Evolutionary conservation across 92 coral and sea anemone genomes (phyloP).

Genomic region (Palythoa grandis): DNA sequence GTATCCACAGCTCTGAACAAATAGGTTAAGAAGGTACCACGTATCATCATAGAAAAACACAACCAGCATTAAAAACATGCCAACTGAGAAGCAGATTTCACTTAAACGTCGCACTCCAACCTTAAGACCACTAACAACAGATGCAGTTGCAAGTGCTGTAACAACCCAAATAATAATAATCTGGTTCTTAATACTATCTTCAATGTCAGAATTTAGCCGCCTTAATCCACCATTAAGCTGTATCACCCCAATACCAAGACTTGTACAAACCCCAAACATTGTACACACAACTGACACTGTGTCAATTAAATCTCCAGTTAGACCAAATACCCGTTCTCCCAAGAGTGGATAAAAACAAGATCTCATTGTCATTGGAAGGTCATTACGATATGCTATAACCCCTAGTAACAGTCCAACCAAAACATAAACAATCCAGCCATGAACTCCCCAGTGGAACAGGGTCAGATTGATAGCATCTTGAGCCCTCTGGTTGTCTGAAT

Average conservation of each 20-base stretch:
- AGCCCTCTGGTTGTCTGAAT: neutral
- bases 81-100: constrained; percentile 9
- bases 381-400: constrained; percentile 1
- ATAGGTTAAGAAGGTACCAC: constrained; percentile 43
- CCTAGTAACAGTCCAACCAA: neutral
- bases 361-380: neutral
- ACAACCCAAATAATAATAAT: constrained; percentile 29
- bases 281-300: neutral
- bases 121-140: neutral
- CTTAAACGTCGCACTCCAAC: constrained; percentile 27
- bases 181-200: constrained; percentile 43
- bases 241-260: neutral
- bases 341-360: neutral
- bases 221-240: constrained; percentile 3
- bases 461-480: neutral
- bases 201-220: constrained; percentile 47
- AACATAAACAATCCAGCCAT: neutral
- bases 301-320: neutral
- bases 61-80: neutral
- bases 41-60: constrained; percentile 19
- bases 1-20: constrained; percentile 54
- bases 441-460: neutral
- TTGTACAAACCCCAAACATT: neutral
- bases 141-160: neutral
- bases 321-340: neutral